Base-by-base conservation (phyloP, 1,140 invertebrate genomes). In the Drosophila prosaltans region DNA sequence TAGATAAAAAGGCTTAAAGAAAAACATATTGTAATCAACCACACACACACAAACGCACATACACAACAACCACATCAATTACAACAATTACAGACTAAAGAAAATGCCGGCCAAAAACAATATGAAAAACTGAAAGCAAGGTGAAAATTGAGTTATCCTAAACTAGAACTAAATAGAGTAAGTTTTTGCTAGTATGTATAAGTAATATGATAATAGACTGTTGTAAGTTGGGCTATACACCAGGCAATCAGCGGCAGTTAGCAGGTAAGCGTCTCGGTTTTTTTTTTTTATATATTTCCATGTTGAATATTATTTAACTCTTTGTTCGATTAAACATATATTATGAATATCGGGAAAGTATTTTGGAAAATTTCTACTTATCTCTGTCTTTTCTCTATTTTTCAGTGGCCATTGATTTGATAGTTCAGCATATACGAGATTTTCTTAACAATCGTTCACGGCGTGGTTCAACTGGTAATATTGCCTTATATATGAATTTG, bases 381-480 rank as follows among this genome's bases (percentile, higher is more conserved):
- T 26, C 41, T 41, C 3, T 36, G 32, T 4, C 3, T 24, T 24
- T 6, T 63, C 63, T 69, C 11, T 86, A 60, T 66, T 74, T 94
- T 94, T 55, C 94, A 97, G 98, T 98, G 91, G 98, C 98, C 55
- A 98, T 98, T 91, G 97, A 98, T 86, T 93, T 98, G 82, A 98
- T 99, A 84, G 97, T 98, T 4, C 97, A 98, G 92, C 97, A 98
- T 92, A 98, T 98, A 84, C 94, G 96, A 90, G 97, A 98, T 93
- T 95, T 96, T 78, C 91, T 96, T 71, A 95, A 93, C 79, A 95
- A 95, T 78, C 93, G 94, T 21, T 85, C 91, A 7, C 79, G 73
- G 10, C 74, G 77, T 41, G 88, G 88, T 7, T 92, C 91, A 3
- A 84, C 91, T 11, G 70, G 74, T 4, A 91, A 90, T 11, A 85